Percentiles rank a stretch among this genome's conserved stretches.
phyloP scores from a whole-genome alignment of 2,888 invertebrate genomes.

The Eupelmus urozonus region DNA sequence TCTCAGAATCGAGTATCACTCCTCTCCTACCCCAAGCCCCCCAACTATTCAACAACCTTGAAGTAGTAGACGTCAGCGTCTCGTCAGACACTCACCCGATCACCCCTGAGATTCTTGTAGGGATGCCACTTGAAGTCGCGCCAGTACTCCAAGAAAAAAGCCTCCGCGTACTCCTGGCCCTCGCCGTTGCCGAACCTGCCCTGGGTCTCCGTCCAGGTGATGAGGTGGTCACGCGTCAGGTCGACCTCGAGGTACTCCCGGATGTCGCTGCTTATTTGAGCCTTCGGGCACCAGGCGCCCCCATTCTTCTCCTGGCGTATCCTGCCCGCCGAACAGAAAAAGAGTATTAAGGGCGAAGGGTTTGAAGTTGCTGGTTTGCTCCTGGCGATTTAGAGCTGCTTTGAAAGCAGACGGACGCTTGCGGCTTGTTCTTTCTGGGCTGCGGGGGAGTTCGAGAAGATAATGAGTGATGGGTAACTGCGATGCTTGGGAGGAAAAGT shows the following conservation, averaged over 20 bases:
- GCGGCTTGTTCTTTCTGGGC: not conserved
- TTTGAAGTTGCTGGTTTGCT: not conserved
- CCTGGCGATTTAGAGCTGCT: conserved; percentile 1
- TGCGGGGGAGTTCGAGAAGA: no score
- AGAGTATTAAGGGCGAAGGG: not conserved
- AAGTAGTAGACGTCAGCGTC: no score
- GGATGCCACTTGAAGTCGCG: conserved; percentile 86
- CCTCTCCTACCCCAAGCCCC: no score
- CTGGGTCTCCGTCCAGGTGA: conserved; percentile 92
- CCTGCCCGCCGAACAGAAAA: conserved; percentile 74
- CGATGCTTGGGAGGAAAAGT: no score
- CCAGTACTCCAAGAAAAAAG: conserved; percentile 91
- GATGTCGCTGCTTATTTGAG: conserved; percentile 85
- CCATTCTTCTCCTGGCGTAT: conserved; percentile 91
- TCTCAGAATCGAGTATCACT: no score
- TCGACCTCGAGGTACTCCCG: conserved; percentile 92
- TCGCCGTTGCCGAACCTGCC: conserved; percentile 94
- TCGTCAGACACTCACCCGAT: conserved; percentile 81
- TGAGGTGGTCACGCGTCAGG: conserved; percentile 85
- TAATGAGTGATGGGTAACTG: no score
- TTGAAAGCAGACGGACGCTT: not conserved
- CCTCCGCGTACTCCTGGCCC: conserved; percentile 92
- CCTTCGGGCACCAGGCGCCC: conserved; percentile 95
- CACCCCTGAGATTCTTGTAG: conserved; percentile 88
- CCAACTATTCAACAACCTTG: no score